Evolutionary conservation across 2,888 invertebrate genomes (phyloP).

Genomic region (Rhagonycha fulva): DNA sequence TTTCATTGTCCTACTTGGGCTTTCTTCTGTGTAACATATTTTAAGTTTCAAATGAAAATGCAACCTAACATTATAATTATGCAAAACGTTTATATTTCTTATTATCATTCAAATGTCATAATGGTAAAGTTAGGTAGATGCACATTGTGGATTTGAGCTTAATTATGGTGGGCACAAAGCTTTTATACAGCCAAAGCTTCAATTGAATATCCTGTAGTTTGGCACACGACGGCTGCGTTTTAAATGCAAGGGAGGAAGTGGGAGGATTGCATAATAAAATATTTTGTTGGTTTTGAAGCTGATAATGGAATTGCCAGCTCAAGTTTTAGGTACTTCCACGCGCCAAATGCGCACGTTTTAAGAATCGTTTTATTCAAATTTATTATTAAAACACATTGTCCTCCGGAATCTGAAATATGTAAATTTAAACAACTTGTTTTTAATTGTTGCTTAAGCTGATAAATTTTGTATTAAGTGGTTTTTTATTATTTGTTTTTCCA

Average conservation of each 20-base stretch:
- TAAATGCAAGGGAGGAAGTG: slow-evolving; percentile 34
- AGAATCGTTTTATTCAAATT: background rate
- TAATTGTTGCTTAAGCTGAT: background rate
- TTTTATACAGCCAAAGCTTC: slow-evolving; percentile 14
- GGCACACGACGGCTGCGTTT: slow-evolving; percentile 29
- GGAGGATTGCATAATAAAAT: slow-evolving; percentile 35
- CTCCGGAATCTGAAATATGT: background rate
- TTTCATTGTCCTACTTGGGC: background rate
- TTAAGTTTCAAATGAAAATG: background rate
- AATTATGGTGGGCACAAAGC: slow-evolving; percentile 22
- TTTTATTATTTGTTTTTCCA: background rate
- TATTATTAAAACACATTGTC: background rate
- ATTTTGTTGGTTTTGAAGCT: background rate
- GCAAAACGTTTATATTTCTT: background rate
- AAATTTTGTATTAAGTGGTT: background rate
- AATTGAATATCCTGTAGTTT: slow-evolving; percentile 21
- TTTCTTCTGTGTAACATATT: background rate
- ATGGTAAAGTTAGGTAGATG: slow-evolving; percentile 17
- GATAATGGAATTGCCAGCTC: background rate
- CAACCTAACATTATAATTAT: background rate
- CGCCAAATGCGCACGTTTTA: background rate
- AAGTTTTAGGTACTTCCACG: background rate
- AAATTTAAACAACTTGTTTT: background rate
- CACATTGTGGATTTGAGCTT: slow-evolving; percentile 18
- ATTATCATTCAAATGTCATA: slow-evolving; percentile 14